phyloP scores from a whole-genome alignment of 1,140 invertebrate genomes.

The Rhynchophorus ferrugineus region DNA sequence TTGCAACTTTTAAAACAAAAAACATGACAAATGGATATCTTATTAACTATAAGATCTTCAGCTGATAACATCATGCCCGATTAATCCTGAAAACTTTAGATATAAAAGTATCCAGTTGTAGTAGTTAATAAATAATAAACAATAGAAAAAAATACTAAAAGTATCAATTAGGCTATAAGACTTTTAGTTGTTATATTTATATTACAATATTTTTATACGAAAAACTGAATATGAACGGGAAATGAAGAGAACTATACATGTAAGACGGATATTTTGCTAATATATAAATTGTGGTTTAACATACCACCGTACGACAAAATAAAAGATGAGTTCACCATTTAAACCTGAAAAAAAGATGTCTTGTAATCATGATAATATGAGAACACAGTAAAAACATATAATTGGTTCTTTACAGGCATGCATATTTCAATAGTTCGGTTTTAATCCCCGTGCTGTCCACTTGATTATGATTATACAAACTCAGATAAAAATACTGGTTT shows the following conservation, averaged over 20 bases:
- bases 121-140: slow-evolving; percentile 19
- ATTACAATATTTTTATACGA: slow-evolving; percentile 21
- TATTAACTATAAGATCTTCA: too few species aligned
- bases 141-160: slow-evolving; percentile 13
- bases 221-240: slow-evolving; percentile 19
- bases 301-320: slow-evolving; percentile 29
- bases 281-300: slow-evolving; percentile 22
- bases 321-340: slow-evolving; percentile 21
- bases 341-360: slow-evolving; percentile 21
- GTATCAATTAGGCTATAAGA: slow-evolving; percentile 27
- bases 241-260: slow-evolving; percentile 28
- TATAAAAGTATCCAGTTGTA: too few species aligned
- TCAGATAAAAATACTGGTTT: slow-evolving; percentile 4
- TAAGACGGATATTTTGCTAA: slow-evolving; percentile 33
- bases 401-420: too few species aligned
- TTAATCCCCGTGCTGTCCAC: too few species aligned
- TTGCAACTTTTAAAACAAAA: slow-evolving; percentile 6
- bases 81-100: slow-evolving; percentile 11
- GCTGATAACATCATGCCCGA: slow-evolving; percentile 1
- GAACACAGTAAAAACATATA: too few species aligned
- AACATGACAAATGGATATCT: slow-evolving; percentile 4
- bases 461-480: neutral
- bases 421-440: too few species aligned
- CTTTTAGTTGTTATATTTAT: slow-evolving; percentile 23
- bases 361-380: neutral